Base-by-base conservation (phyloP, 2,113 vertebrate genomes). In the Phaetusa simplex region DNA sequence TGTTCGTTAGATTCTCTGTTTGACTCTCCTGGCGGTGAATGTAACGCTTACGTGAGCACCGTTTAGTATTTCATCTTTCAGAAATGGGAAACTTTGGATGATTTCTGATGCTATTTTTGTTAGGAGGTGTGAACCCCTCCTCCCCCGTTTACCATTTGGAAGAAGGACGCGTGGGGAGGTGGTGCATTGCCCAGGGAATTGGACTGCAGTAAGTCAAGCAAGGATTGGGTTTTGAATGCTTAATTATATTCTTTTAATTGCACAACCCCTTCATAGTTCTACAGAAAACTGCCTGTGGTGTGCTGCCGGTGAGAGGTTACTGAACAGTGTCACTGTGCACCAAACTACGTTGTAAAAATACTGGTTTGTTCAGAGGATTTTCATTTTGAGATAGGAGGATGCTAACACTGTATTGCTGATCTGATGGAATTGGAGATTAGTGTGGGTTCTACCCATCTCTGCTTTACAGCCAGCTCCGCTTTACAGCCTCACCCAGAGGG, bases 181-280 rank as follows among this genome's bases (percentile, higher is more conserved):
- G 12, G 2, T 64, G 67, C 29, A 1, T 11, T 64, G 66, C 55
- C 73, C 0, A 0, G 26, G 32, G 43, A 49, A 6, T 5, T 56
- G 71, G 12, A 12, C 80, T 80, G 80, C 67, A 72, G 7, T 8
- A 3, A 65, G 22, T 22, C 61, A 11, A 55, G 53, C 6, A 14
- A 80, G 58, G 59, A 11, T 3, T 38, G 38, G 26, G 34, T 27
- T 67, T 50, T 27, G 53, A 30, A 11, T 19, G 27, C 40, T 55
- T 78, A 22, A 23, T 59, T 19, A 1, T 5, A 3, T 6, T 8
- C 9, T 59, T 40, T 18, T 40, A 53, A 18, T 47, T 34, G 40
- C 88, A 32, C 34, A 24, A 4, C 26, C 34, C 64, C 27, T 77
- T 20, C 12, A 0, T 2, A 6, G 18, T 24, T 32, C 17, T 14